phyloP scores from a whole-genome alignment of 2,888 invertebrate genomes.

The Aleiodes leptofemur region DNA sequence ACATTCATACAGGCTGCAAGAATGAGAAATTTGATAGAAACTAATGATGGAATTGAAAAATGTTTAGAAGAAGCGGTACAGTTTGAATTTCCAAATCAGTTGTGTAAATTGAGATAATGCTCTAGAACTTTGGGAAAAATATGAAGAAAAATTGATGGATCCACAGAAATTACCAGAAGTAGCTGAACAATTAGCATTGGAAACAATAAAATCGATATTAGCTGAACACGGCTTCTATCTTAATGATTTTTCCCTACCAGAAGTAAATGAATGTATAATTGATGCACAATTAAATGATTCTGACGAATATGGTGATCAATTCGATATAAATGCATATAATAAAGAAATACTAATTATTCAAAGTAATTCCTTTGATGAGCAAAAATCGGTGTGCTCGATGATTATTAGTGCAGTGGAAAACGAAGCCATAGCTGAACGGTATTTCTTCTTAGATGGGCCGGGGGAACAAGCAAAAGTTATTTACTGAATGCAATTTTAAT shows the following conservation, averaged over 20 bases:
- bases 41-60: conserved; percentile 45
- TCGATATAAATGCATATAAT: not conserved
- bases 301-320: not conserved
- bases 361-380: not conserved
- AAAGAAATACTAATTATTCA: not conserved
- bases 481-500: not conserved
- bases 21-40: conserved; percentile 31
- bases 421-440: not conserved
- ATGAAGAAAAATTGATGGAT: too few relatives aligned
- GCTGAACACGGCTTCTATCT: not conserved
- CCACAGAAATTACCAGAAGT: too few relatives aligned
- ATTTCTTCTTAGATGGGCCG: not conserved
- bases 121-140: too few relatives aligned
- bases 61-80: conserved; percentile 41
- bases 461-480: conserved; percentile 9
- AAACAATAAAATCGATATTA: too few relatives aligned
- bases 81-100: conserved; percentile 40
- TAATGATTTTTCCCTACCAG: not conserved
- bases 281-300: not conserved
- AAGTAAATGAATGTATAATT: not conserved
- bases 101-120: conserved; percentile 24
- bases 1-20: conserved; percentile 33
- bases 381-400: not conserved
- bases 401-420: not conserved
- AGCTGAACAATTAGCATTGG: too few relatives aligned